Percentiles rank a stretch among this genome's conserved stretches.
Evolutionary conservation across 1,140 invertebrate genomes (phyloP).

Genomic region (Scaptodrosophila lebanonensis): DNA sequence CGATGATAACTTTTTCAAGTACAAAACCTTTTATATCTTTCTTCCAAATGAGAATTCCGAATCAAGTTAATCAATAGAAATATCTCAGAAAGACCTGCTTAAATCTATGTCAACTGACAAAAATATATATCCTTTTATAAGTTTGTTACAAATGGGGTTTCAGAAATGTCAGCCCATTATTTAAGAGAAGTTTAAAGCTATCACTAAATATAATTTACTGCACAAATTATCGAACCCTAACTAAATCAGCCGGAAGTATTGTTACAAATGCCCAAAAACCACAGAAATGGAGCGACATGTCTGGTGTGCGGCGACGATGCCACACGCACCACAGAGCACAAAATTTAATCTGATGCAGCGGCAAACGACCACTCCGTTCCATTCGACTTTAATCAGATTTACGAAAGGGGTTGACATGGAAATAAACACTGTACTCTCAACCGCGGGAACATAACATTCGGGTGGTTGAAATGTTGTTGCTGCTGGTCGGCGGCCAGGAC

Average conservation of each 20-base stretch:
- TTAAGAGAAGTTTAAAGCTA: too few species aligned
- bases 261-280: conserved; percentile 41
- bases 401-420: conserved; percentile 48
- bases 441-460: conserved; percentile 4
- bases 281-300: conserved; percentile 37
- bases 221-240: too few species aligned
- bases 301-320: conserved; percentile 27
- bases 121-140: too few species aligned
- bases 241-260: conserved; percentile 30
- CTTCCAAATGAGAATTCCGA: too few species aligned
- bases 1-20: too few species aligned
- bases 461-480: conserved; percentile 18
- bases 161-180: too few species aligned
- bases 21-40: too few species aligned
- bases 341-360: conserved; percentile 46
- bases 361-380: background rate
- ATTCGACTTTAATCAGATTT: conserved; percentile 22
- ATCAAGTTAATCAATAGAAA: too few species aligned
- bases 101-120: too few species aligned
- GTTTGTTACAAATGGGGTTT: too few species aligned
- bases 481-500: background rate
- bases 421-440: conserved; percentile 32
- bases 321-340: conserved; percentile 57
- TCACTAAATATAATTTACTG: too few species aligned
- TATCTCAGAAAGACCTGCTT: too few species aligned